Conservation (phyloP, 2,113 vertebrate species). For the Catharus minimus region DNA sequence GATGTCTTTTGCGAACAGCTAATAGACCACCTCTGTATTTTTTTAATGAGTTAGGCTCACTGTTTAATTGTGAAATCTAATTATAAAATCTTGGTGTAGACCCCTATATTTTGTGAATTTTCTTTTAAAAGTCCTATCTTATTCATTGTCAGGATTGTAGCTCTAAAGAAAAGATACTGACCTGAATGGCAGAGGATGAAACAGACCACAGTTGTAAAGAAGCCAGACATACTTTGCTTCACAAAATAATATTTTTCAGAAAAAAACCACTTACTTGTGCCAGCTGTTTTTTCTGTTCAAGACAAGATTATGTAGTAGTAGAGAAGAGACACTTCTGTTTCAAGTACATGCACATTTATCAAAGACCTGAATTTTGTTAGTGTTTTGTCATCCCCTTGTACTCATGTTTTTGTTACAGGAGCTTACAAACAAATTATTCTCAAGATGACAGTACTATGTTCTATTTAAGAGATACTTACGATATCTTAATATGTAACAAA, state of each 20-base stretch:
- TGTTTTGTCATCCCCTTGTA: not conserved
- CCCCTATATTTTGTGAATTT: not conserved
- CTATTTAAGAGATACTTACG: not conserved
- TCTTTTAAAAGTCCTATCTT: not conserved
- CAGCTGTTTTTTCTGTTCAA: not conserved
- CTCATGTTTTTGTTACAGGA: not conserved
- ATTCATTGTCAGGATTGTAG: not conserved
- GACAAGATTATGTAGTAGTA: not conserved
- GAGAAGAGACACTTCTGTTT: not conserved
- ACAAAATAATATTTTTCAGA: not conserved
- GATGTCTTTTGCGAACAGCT: constrained; percentile 64
- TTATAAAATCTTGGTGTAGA: not conserved
- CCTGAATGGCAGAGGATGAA: not conserved
- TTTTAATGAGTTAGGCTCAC: constrained; percentile 17
- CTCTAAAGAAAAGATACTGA: not conserved
- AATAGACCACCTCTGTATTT: not conserved
- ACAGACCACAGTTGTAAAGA: not conserved
- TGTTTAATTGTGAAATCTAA: constrained; percentile 37
- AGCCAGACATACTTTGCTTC: not conserved
- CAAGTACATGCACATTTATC: not conserved
- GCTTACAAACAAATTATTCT: not conserved
- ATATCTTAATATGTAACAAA: not conserved
- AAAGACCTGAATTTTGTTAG: not conserved
- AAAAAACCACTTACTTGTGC: not conserved
- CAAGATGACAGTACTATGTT: not conserved